A percentile compares a stretch with the other conserved stretches of the same genome.
Conservation (phyloP, 2,113 vertebrate species). For the Myanophis thanlyinensis region DNA sequence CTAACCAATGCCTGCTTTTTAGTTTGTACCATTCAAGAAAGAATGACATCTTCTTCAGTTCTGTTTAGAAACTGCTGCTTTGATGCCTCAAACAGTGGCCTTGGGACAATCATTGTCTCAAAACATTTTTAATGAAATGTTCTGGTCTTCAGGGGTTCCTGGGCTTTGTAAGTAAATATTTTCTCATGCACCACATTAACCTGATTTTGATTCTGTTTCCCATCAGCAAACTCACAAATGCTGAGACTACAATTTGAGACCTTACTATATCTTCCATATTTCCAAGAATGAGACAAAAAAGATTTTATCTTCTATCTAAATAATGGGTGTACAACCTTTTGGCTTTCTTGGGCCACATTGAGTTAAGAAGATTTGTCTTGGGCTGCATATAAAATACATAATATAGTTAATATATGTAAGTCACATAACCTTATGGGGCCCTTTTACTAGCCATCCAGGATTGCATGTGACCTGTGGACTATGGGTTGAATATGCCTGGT, state of each 20-base stretch:
- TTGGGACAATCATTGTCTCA: neutral
- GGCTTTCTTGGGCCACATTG: neutral
- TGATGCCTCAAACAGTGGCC: slow-evolving; percentile 15
- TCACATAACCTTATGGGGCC: neutral
- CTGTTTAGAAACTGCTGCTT: slow-evolving; percentile 1
- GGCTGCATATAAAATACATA: neutral
- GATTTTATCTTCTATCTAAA: neutral
- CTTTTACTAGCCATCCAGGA: neutral
- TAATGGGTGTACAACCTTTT: neutral
- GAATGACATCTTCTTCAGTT: neutral
- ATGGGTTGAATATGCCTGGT: neutral
- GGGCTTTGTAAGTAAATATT: neutral
- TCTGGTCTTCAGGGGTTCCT: neutral
- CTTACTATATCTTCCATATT: neutral
- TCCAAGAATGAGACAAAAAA: neutral
- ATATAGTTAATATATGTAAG: neutral
- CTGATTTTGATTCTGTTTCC: neutral
- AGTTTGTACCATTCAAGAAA: neutral
- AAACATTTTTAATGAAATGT: neutral
- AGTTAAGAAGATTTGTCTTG: too few relatives aligned
- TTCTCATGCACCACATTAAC: accelerated
- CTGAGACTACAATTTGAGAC: neutral
- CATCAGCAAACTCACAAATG: neutral
- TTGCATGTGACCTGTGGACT: neutral
- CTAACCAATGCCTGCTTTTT: neutral